Evolutionary conservation across 1,140 invertebrate species (phyloP).

Genomic region (Agrilus planipennis): DNA sequence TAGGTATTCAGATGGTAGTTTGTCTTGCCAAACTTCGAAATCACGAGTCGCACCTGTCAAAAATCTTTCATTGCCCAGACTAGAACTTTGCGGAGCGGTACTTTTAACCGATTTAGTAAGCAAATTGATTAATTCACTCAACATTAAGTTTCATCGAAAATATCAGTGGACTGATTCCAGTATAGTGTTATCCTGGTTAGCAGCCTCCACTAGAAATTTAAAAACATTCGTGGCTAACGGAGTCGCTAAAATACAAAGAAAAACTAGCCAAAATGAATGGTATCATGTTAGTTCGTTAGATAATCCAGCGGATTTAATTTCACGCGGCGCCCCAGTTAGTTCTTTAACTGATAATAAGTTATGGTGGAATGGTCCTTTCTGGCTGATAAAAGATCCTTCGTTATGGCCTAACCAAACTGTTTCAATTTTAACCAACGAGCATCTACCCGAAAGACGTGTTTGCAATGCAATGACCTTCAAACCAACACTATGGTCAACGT

Average conservation of each 20-base stretch:
- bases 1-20: too few relatives aligned
- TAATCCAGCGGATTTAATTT: constrained; percentile 33
- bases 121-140: constrained; percentile 3
- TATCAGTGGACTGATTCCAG: constrained; percentile 3
- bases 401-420: too few relatives aligned
- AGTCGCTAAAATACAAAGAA: constrained; percentile 7
- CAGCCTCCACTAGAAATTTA: constrained; percentile 4
- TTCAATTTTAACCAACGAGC: too few relatives aligned
- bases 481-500: too few relatives aligned
- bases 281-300: constrained; percentile 22
- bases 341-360: constrained; percentile 13
- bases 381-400: too few relatives aligned
- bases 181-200: constrained; percentile 14
- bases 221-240: constrained; percentile 14
- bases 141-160: neutral
- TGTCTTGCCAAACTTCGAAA: too few relatives aligned
- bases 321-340: constrained; percentile 21
- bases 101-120: constrained; percentile 9
- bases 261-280: constrained; percentile 14
- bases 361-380: constrained; percentile 26
- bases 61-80: constrained; percentile 11
- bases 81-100: constrained; percentile 19
- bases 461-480: too few relatives aligned
- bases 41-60: constrained; percentile 33
- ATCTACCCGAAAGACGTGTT: too few relatives aligned